Evolutionary conservation across 2,797 vertebrate species (phyloP), one percentile per base, ranked within the genome.

Genomic region (Oryzias dopingdopingensis): DNA sequence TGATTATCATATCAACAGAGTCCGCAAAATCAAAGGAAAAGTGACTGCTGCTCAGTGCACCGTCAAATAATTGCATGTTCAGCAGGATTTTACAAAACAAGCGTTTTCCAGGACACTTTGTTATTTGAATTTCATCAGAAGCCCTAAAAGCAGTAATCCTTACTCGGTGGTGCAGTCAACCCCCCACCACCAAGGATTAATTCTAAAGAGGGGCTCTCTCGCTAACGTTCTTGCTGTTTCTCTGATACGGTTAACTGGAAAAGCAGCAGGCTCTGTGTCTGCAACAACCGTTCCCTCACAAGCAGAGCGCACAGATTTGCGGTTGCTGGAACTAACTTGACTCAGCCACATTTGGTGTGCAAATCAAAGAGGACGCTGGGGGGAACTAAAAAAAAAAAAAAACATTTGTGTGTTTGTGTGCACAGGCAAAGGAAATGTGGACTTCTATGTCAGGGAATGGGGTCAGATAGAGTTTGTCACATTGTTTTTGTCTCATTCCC

Each of bases 401-500:
- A 0, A 32, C 8, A 3, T 22, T 22, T 22, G 20, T 22, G 20
- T 3, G 10, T 32, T 37, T 58, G 41, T 17, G 42, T 18, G 42
- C 29, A 49, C 29, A 6, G 45, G 51, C 6, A 23, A 49, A 52
- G 48, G 42, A 57, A 61, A 70, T 49, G 64, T 40, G 24, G 58
- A 57, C 63, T 73, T 72, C 55, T 56, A 44, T 67, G 75, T 80
- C 81, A 86, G 72, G 71, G 73, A 74, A 78, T 5, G 5, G 26
- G 56, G 56, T 76, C 66, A 52, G 14, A 67, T 77, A 62, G 69
- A 83, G 79, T 83, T 79, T 83, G 70, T 83, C 80, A 76, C 77
- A 72, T 89, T 89, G 82, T 84, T 82, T 89, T 84, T 80, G 80
- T 85, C 76, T 89, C 76, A 80, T 77, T 81, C 81, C 72, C 73